Evolutionary conservation across 2,888 invertebrate species (phyloP).

Genomic region (Lepas anatifera): DNA sequence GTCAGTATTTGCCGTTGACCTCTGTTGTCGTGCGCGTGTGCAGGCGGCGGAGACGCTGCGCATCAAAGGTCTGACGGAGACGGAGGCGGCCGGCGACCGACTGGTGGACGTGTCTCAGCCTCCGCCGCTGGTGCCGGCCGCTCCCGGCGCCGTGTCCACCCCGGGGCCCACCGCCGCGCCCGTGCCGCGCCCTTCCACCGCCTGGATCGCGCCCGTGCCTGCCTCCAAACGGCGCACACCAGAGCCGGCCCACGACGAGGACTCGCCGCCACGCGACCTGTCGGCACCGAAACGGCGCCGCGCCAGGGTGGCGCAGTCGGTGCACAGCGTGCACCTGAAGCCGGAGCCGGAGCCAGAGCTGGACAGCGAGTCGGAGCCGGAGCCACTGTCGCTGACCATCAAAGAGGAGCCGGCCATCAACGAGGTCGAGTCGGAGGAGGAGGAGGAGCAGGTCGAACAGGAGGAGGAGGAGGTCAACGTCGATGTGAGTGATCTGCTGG

Average conservation of each 20-base stretch:
- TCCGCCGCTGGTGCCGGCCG: not conserved
- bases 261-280: not conserved
- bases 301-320: not conserved
- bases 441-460: not conserved
- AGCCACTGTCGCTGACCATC: not conserved
- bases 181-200: not conserved
- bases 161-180: not conserved
- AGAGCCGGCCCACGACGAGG: not conserved
- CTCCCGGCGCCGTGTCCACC: not conserved
- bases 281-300: not conserved
- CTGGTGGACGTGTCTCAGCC: not conserved
- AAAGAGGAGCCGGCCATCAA: not conserved
- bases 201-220: not conserved
- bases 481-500: too few species aligned
- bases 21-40: too few species aligned
- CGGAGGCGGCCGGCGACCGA: not conserved
- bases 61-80: conserved; percentile 8
- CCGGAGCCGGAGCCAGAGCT: not conserved
- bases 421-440: not conserved
- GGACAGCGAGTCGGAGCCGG: not conserved
- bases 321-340: not conserved
- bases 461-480: not conserved
- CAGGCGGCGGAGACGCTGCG: conserved; percentile 11
- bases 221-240: not conserved
- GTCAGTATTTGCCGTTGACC: too few species aligned